Evolutionary conservation across 2,888 invertebrate genomes (phyloP).

Genomic region (Amphipoea oculea): DNA sequence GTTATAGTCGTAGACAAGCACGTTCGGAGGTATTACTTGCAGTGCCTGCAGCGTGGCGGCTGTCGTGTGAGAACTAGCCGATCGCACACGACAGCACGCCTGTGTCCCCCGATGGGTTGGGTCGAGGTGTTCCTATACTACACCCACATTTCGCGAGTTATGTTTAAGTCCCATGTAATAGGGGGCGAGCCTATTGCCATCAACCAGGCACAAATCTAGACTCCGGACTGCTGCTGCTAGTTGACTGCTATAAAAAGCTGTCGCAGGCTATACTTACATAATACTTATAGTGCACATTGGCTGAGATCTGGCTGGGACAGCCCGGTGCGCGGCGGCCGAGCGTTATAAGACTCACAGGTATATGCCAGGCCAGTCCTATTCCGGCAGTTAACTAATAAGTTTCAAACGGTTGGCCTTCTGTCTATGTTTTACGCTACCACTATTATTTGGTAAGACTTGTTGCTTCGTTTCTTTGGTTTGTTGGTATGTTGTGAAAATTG

Average conservation of each 20-base stretch:
- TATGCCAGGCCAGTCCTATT: not conserved
- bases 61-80: no score
- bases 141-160: not conserved
- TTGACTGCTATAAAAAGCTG: not conserved
- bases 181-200: not conserved
- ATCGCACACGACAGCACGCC: not conserved
- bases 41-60: not conserved
- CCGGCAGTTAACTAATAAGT: not conserved
- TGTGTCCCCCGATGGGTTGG: not conserved
- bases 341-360: not conserved
- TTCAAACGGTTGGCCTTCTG: slow-evolving; percentile 4
- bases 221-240: not conserved
- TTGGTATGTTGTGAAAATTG: slow-evolving; percentile 42
- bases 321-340: not conserved
- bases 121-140: not conserved
- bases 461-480: slow-evolving; percentile 10
- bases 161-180: not conserved
- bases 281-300: no score
- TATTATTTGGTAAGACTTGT: slow-evolving; percentile 30
- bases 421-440: not conserved
- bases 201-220: not conserved
- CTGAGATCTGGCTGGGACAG: not conserved
- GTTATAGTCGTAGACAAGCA: not conserved
- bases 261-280: not conserved
- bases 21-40: no score